Conservation (phyloP, 2,888 invertebrate species). For the Sesamia inferens region DNA sequence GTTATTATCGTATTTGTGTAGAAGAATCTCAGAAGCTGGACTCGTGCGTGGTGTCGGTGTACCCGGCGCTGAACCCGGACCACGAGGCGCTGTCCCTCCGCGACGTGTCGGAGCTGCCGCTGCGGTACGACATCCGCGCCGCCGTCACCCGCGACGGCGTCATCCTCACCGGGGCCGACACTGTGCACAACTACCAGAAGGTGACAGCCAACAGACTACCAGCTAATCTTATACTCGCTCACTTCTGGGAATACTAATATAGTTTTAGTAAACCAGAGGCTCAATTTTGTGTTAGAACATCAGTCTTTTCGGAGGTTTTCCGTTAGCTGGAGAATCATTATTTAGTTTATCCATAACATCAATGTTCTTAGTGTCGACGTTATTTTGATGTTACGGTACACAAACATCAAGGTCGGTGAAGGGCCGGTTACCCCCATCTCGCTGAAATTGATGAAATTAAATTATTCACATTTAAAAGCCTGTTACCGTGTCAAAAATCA, state of each 20-base stretch:
- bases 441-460: neutral
- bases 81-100: slow-evolving; percentile 97
- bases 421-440: neutral
- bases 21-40: slow-evolving; percentile 92
- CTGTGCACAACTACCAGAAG: slow-evolving; percentile 94
- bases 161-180: slow-evolving; percentile 94
- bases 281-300: neutral
- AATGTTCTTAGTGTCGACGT: neutral
- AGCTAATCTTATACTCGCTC: neutral
- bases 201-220: slow-evolving; percentile 72
- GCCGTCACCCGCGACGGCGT: slow-evolving; percentile 97
- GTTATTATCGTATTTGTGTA: neutral
- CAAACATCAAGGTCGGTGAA: neutral
- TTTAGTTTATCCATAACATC: neutral
- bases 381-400: neutral
- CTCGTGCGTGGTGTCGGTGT: slow-evolving; percentile 97
- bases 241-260: neutral
- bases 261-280: no score
- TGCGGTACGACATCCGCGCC: slow-evolving; percentile 93
- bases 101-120: slow-evolving; percentile 91
- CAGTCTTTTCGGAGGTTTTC: neutral
- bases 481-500: neutral
- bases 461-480: neutral
- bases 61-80: slow-evolving; percentile 98
- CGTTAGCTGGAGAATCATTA: neutral